phyloP scores from a whole-genome alignment of 2,888 invertebrate species.

The Holacanthella duospinosa region DNA sequence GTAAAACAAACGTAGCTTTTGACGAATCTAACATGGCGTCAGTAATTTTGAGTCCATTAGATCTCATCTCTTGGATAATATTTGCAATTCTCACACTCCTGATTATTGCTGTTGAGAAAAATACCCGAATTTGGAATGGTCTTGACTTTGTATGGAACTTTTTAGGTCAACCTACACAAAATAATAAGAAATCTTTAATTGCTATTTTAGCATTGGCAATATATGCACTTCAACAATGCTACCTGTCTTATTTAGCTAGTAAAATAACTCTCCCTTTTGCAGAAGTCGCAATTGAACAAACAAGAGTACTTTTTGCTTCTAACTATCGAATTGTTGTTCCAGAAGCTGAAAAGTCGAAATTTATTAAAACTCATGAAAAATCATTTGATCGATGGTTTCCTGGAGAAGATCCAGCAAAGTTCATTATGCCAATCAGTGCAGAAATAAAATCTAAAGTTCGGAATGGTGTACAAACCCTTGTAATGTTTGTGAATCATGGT shows the following conservation, averaged over 20 bases:
- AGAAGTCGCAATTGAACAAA: neutral
- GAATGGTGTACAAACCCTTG: neutral
- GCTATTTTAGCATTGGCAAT: neutral
- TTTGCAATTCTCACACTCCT: neutral
- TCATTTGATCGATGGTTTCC: too few relatives aligned
- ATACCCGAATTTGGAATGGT: neutral
- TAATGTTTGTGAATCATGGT: neutral
- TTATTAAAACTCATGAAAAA: too few relatives aligned
- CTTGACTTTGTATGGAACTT: neutral
- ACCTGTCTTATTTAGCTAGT: neutral
- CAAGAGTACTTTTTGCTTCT: neutral
- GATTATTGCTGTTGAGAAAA: neutral
- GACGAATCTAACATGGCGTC: neutral
- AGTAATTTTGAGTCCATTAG: neutral
- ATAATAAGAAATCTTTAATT: neutral
- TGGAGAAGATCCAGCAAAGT: neutral
- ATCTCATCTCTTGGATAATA: neutral
- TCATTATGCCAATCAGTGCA: too few relatives aligned
- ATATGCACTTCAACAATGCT: neutral
- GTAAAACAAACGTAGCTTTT: too few relatives aligned
- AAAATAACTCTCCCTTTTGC: neutral
- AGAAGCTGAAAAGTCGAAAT: too few relatives aligned
- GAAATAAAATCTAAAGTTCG: too few relatives aligned
- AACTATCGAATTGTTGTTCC: neutral
- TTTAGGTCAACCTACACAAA: neutral